A percentile compares a stretch with the other conserved stretches of the same genome.
phyloP scores from a whole-genome alignment of 2,113 vertebrate species.

The Cichladusa arquata region DNA sequence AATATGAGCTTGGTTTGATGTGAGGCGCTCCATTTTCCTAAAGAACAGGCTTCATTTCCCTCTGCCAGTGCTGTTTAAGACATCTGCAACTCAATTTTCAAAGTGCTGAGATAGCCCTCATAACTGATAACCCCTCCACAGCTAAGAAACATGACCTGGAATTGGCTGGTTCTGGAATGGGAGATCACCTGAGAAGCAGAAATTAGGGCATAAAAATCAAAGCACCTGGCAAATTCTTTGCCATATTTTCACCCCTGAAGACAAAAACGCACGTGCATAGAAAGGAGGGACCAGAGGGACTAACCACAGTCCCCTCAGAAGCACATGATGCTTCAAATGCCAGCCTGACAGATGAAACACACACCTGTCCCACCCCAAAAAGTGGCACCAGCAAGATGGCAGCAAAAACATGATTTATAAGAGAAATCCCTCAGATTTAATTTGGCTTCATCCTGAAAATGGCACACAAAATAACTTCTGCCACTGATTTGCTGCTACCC shows the following conservation, averaged over 20 bases:
- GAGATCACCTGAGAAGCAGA: not conserved
- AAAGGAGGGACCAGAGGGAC: not conserved
- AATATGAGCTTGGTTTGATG: not conserved
- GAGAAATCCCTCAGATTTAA: not conserved
- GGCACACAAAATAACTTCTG: not conserved
- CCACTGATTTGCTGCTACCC: not conserved
- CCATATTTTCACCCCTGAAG: not conserved
- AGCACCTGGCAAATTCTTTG: not conserved
- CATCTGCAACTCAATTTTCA: not conserved
- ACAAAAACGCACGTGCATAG: accelerated
- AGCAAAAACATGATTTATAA: not conserved
- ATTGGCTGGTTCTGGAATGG: not conserved
- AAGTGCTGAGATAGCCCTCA: not conserved
- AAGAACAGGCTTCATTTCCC: not conserved
- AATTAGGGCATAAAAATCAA: not conserved
- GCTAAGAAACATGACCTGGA: not conserved
- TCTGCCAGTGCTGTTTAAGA: not conserved
- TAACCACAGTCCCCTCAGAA: not conserved
- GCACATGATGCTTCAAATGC: not conserved
- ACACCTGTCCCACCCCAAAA: not conserved
- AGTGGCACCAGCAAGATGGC: not conserved
- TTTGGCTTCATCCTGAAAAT: not conserved
- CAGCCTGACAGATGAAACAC: not conserved
- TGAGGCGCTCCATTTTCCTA: not conserved
- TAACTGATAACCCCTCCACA: not conserved